Conservation (phyloP, 2,797 vertebrate species). For the Phrynocephalus guinanensis region DNA sequence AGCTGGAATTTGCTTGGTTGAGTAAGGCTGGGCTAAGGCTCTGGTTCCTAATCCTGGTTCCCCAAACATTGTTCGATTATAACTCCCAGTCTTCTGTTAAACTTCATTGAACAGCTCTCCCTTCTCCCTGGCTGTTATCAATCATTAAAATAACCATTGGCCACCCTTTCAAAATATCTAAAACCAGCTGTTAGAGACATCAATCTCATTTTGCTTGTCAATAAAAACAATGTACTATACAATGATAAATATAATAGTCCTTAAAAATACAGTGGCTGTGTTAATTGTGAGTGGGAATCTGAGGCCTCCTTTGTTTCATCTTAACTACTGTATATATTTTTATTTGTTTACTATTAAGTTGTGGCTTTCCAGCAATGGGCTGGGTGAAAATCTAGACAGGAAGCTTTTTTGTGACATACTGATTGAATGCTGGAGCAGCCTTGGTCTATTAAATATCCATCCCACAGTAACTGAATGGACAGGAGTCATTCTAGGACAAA, state of each 20-base stretch:
- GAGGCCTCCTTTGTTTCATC: no score
- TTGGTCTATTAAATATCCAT: neutral
- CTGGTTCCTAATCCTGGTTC: no score
- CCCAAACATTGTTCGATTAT: no score
- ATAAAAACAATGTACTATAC: neutral
- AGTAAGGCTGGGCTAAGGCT: no score
- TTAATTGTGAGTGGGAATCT: neutral
- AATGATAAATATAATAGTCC: no score
- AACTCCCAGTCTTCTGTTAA: no score
- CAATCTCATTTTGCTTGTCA: neutral
- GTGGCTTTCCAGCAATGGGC: neutral
- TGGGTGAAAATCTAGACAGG: neutral
- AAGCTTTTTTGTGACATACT: neutral
- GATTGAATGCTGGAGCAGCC: neutral
- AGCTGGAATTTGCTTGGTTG: no score
- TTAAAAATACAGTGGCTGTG: neutral
- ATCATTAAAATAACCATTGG: neutral
- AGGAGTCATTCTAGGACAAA: neutral
- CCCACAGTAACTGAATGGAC: neutral
- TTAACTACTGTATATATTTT: neutral
- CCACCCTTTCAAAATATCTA: neutral
- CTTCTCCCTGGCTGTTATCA: neutral
- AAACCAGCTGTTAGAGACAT: neutral
- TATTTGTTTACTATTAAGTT: neutral
- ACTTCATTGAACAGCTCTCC: neutral